A percentile compares a stretch with the other conserved stretches of the same genome.
These are phyloP conservation scores for Perodicticus potto DNA, from an alignment of 2,797 vertebrate species.

Conservation along the genomic window DNA sequence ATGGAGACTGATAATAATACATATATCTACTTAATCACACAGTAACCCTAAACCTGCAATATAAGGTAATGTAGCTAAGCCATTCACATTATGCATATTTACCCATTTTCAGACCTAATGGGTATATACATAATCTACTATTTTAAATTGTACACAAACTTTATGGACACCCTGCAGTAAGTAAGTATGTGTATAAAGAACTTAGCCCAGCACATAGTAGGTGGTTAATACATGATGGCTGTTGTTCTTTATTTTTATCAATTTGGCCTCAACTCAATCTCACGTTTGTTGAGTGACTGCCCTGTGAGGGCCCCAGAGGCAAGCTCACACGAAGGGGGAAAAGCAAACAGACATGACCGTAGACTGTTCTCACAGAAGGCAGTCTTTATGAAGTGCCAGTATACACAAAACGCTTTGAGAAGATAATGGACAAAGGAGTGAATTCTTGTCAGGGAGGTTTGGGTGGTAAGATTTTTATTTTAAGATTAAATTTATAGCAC, in stretches of 20 bases:
- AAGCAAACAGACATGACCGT: background rate
- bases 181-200: background rate
- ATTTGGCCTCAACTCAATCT: background rate
- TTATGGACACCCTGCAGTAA: background rate
- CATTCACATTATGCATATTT: background rate
- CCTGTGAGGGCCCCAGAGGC: background rate
- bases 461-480: slow-evolving; percentile 40
- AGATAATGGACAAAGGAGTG: background rate
- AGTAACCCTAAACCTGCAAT: background rate
- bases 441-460: background rate
- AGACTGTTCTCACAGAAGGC: background rate
- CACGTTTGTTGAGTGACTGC: background rate
- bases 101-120: background rate
- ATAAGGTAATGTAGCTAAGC: background rate
- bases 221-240: background rate
- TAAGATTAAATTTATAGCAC: background rate
- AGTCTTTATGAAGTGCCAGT: background rate
- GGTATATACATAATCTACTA: background rate
- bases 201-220: background rate
- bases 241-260: background rate
- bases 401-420: background rate
- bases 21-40: background rate
- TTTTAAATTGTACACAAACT: too few relatives aligned
- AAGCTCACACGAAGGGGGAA: accelerated
- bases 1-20: background rate